Conservation (phyloP, 2,888 invertebrate genomes). For the Hyppa rectilinea region DNA sequence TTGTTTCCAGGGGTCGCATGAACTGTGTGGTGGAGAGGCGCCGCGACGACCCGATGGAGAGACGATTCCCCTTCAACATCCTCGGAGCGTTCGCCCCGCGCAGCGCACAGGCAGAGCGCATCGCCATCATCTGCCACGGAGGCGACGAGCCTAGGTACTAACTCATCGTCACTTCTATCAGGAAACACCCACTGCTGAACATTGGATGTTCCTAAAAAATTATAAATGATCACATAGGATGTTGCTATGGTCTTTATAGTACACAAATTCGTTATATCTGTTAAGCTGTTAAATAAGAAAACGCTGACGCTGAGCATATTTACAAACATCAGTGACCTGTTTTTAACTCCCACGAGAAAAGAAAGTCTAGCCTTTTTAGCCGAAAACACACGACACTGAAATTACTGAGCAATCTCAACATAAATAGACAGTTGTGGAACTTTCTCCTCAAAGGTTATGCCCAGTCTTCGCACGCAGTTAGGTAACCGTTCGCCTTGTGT, state of each 20-base stretch:
- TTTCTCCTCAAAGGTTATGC: slow-evolving; percentile 37
- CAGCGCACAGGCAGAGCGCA: slow-evolving; percentile 94
- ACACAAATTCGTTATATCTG: not conserved
- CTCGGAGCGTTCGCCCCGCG: slow-evolving; percentile 86
- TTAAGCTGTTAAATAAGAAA: too few relatives aligned
- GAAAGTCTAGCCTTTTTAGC: not conserved
- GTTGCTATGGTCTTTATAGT: not conserved
- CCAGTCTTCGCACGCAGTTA: slow-evolving; percentile 17
- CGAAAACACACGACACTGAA: slow-evolving; percentile 7
- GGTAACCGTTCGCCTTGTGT: slow-evolving; percentile 33
- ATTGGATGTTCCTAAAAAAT: too few relatives aligned
- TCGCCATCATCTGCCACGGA: slow-evolving; percentile 97
- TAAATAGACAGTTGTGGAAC: slow-evolving; percentile 3
- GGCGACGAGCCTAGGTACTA: slow-evolving; percentile 91
- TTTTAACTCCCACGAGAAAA: not conserved
- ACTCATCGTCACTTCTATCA: not conserved
- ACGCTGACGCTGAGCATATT: not conserved
- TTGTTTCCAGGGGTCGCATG: slow-evolving; percentile 93
- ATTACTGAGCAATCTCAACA: not conserved
- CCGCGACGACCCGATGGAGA: slow-evolving; percentile 95
- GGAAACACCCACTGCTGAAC: not conserved
- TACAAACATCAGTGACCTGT: not conserved
- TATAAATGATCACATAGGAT: too few relatives aligned
- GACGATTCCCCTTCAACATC: slow-evolving; percentile 88
- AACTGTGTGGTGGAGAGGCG: slow-evolving; percentile 97